Evolutionary conservation across 2,113 vertebrate species (phyloP).

Genomic region (Notiomystis cincta): DNA sequence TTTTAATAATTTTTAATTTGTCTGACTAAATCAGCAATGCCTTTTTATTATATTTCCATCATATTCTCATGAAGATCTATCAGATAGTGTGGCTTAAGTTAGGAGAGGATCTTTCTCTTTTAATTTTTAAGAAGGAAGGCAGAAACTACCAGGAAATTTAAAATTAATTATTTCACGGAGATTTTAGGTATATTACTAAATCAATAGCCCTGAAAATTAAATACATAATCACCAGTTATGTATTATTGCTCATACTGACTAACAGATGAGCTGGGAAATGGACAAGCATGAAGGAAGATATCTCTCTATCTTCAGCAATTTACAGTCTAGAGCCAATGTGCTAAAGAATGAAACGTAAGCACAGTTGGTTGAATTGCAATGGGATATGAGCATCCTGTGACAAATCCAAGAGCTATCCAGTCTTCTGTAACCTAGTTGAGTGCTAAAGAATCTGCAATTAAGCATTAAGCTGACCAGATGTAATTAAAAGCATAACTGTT

Average conservation of each 20-base stretch:
- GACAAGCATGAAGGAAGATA: not conserved
- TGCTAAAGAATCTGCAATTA: constrained; percentile 25
- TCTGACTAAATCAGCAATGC: not conserved
- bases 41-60: not conserved
- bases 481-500: constrained; percentile 43
- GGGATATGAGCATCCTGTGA: constrained; percentile 8
- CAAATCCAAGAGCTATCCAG: not conserved
- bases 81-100: not conserved
- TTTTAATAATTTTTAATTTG: not conserved
- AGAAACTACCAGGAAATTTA: not conserved
- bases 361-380: not conserved
- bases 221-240: not conserved
- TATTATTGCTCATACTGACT: not conserved
- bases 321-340: not conserved
- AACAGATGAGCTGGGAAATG: not conserved
- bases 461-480: not conserved
- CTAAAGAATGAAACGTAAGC: not conserved
- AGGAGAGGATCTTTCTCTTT: not conserved
- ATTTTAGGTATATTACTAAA: not conserved
- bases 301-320: not conserved
- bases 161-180: not conserved
- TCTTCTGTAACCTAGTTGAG: not conserved
- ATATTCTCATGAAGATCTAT: not conserved
- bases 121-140: not conserved
- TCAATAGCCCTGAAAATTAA: not conserved